Evolutionary conservation across 2,113 vertebrate genomes (phyloP).

Genomic region (Caranx ignobilis): DNA sequence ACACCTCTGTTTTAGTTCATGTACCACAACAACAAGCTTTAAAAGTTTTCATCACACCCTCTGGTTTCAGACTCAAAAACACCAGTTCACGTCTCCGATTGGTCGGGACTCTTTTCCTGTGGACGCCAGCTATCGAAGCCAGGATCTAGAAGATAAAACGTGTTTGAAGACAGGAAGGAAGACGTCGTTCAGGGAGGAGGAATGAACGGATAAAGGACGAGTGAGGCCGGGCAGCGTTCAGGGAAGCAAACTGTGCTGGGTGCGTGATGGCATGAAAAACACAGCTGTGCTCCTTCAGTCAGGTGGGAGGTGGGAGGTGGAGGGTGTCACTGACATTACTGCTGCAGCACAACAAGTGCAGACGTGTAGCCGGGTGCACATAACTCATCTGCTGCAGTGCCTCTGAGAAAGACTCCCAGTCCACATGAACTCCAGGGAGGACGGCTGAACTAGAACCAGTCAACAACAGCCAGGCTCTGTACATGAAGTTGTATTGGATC

Average conservation of each 20-base stretch:
- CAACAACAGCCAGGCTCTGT: no score
- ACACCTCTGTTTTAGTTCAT: no score
- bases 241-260: neutral
- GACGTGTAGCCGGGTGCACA: no score
- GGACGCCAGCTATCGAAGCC: conserved; percentile 27
- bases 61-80: neutral
- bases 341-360: no score
- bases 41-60: neutral
- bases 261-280: neutral
- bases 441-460: no score
- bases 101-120: neutral
- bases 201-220: conserved; percentile 50
- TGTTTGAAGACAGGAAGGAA: conserved; percentile 60
- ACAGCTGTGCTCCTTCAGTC: neutral
- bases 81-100: neutral
- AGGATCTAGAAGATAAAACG: conserved; percentile 17
- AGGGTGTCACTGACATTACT: no score
- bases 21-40: no score
- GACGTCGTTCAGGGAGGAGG: conserved; percentile 39
- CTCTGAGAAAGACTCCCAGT: no score
- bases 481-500: no score
- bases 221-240: neutral
- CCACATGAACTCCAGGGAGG: no score
- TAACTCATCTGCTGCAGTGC: no score
- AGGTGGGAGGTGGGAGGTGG: neutral